phyloP scores from a whole-genome alignment of 35 echinoderm and acorn worm genomes.

The Patiria miniata region DNA sequence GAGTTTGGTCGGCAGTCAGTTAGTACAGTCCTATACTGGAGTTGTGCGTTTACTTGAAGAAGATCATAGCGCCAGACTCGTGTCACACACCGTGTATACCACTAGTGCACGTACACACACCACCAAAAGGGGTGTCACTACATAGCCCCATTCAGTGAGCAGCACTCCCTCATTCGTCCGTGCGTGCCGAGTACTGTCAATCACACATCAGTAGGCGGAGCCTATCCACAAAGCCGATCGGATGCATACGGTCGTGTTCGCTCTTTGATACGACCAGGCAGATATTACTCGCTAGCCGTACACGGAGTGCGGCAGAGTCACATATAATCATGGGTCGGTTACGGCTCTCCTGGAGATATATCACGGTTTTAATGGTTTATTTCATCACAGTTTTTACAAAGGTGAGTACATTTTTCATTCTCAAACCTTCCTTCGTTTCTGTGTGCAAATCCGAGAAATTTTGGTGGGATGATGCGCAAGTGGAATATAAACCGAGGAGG shows the following conservation, averaged over 20 bases:
- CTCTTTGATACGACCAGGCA: background rate
- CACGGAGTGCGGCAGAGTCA: slow-evolving; percentile 34
- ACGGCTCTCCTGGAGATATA: slow-evolving; percentile 61
- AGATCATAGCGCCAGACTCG: too few species aligned
- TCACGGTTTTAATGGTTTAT: slow-evolving; percentile 49
- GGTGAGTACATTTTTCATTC: slow-evolving; percentile 32
- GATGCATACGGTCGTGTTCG: too few species aligned
- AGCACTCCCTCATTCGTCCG: slow-evolving; percentile 26
- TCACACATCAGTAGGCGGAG: background rate
- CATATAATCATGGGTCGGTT: slow-evolving; percentile 59
- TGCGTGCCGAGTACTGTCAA: slow-evolving; percentile 20
- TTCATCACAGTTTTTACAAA: slow-evolving; percentile 57
- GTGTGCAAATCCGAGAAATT: background rate
- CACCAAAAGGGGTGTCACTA: background rate
- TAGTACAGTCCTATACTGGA: too few species aligned
- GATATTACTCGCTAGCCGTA: slow-evolving; percentile 13
- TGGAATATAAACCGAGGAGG: background rate
- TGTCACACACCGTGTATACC: too few species aligned
- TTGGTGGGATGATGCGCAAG: background rate
- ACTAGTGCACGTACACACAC: too few species aligned
- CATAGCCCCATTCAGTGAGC: background rate
- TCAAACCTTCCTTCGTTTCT: background rate
- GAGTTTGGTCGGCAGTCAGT: too few species aligned
- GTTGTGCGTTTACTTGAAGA: too few species aligned
- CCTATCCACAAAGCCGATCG: background rate